These are phyloP conservation scores for Amiota minor DNA, from an alignment of 2,888 invertebrate genomes.

Conservation along the genomic window DNA sequence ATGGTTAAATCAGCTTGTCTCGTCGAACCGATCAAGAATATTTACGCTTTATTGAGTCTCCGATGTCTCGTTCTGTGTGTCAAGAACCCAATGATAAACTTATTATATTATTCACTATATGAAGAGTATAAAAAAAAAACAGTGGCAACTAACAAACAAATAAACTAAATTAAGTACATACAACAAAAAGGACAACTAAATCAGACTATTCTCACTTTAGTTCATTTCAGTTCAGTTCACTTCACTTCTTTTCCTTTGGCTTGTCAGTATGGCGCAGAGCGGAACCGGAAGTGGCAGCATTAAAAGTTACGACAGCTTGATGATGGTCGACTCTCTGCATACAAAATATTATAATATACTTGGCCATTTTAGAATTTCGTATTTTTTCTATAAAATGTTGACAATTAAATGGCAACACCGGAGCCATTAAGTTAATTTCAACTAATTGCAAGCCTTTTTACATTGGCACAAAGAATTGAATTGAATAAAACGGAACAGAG, in stretches of 20 bases:
- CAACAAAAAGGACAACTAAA: not conserved
- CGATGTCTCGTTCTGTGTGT: too few species aligned
- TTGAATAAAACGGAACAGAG: too few species aligned
- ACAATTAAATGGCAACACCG: constrained; percentile 5
- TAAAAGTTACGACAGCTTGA: constrained; percentile 6
- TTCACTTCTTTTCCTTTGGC: too few species aligned
- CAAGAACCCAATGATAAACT: too few species aligned
- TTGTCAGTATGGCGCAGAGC: not conserved
- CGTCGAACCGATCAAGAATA: too few species aligned
- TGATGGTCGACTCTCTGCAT: not conserved
- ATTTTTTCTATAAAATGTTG: not conserved
- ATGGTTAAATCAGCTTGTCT: too few species aligned
- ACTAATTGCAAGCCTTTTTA: too few species aligned
- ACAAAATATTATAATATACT: not conserved
- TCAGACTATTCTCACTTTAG: not conserved
- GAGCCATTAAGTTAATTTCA: too few species aligned
- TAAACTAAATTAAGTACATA: not conserved
- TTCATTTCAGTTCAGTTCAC: not conserved
- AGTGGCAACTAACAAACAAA: not conserved
- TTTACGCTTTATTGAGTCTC: too few species aligned
- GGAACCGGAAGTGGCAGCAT: constrained; percentile 12
- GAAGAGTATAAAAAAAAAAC: constrained; percentile 1
- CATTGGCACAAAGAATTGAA: too few species aligned
- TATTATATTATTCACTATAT: too few species aligned
- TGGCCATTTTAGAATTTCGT: constrained; percentile 12